A percentile compares a stretch with the other conserved stretches of the same genome.
These are phyloP conservation scores for Nebria salina DNA, from an alignment of 2,888 invertebrate genomes.

Conservation along the genomic window DNA sequence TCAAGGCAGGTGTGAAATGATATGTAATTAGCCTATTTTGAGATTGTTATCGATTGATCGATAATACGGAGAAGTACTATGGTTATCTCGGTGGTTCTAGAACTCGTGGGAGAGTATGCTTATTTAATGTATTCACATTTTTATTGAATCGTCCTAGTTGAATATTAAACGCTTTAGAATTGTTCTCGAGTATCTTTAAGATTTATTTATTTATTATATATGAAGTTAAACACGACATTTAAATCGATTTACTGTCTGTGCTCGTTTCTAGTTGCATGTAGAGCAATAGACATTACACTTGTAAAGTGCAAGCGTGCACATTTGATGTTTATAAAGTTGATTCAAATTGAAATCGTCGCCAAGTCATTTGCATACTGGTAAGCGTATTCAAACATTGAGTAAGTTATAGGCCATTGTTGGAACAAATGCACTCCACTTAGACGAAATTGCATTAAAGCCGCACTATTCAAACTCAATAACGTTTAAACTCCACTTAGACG, in stretches of 20 bases:
- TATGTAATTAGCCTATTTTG: conserved; percentile 30
- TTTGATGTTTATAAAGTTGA: conserved; percentile 16
- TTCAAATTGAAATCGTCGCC: conserved; percentile 13
- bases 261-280: background rate
- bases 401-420: conserved; percentile 36
- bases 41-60: conserved; percentile 39
- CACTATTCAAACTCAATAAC: conserved; percentile 9
- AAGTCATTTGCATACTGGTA: conserved; percentile 22
- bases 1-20: conserved; percentile 30
- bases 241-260: conserved; percentile 4
- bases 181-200: too few relatives aligned
- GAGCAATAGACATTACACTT: background rate
- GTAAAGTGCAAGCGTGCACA: background rate
- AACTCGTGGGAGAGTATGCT: background rate
- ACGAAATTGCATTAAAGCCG: conserved; percentile 7
- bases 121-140: background rate
- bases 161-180: too few relatives aligned
- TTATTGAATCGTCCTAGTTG: too few relatives aligned
- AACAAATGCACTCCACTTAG: conserved; percentile 23
- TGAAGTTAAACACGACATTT: conserved; percentile 2
- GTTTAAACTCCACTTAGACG: background rate
- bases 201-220: too few relatives aligned
- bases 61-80: conserved; percentile 5
- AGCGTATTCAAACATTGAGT: conserved; percentile 27
- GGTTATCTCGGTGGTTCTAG: background rate